Evolutionary conservation across 2,113 vertebrate genomes (phyloP).

Genomic region (Morone saxatilis): DNA sequence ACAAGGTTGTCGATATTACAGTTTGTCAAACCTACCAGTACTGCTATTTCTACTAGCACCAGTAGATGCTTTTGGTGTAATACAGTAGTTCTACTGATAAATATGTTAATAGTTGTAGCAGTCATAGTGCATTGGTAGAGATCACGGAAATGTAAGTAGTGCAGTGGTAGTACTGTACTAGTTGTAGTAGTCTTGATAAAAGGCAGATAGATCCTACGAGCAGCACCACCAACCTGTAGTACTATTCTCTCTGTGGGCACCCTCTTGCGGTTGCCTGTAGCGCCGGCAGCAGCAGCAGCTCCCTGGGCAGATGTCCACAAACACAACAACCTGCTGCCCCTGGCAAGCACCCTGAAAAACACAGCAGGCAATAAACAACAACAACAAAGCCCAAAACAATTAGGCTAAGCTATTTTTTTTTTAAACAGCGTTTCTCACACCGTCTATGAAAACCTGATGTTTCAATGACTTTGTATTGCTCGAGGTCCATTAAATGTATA

Average conservation of each 20-base stretch:
- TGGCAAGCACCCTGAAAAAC: constrained; percentile 87
- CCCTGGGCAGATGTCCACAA: constrained; percentile 89
- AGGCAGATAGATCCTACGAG: neutral
- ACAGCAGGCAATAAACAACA: constrained; percentile 2
- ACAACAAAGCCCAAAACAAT: neutral
- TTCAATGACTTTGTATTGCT: neutral
- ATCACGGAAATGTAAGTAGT: neutral
- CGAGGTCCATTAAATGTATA: neutral
- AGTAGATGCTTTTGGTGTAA: neutral
- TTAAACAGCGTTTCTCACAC: neutral
- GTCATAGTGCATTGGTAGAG: neutral
- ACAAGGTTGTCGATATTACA: neutral
- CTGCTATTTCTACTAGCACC: neutral
- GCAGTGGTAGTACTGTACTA: neutral
- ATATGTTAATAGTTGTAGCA: neutral
- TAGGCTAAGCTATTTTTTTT: neutral
- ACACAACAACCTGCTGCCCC: constrained; percentile 90
- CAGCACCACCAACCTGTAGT: constrained; percentile 87
- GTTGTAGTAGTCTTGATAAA: neutral
- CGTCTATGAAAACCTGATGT: neutral
- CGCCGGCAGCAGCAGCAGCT: constrained; percentile 70
- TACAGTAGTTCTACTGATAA: neutral
- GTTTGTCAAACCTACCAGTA: neutral
- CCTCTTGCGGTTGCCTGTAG: constrained; percentile 83
- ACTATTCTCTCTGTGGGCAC: constrained; percentile 88